These are phyloP conservation scores for Pantherophis alleghaniensis DNA, from an alignment of 2,797 vertebrate species.

Conservation along the genomic window DNA sequence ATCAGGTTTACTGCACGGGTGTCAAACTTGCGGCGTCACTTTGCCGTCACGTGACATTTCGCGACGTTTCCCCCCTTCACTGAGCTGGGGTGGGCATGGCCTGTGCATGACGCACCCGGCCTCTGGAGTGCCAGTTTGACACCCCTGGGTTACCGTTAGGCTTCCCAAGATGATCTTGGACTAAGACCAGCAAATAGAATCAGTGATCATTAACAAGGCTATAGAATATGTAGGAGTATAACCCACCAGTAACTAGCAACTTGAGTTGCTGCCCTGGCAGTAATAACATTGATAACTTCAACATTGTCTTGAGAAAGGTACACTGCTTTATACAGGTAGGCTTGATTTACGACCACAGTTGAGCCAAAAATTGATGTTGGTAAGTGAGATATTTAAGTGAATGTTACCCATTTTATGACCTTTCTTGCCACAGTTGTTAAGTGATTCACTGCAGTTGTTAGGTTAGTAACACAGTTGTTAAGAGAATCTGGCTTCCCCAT, in stretches of 20 bases:
- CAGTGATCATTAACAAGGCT: not conserved
- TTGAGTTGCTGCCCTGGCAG: not conserved
- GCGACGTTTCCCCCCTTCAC: too few relatives aligned
- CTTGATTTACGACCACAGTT: not conserved
- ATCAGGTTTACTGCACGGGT: not conserved
- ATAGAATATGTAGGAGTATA: too few relatives aligned
- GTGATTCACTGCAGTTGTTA: not conserved
- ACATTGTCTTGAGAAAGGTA: not conserved
- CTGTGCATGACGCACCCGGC: too few relatives aligned
- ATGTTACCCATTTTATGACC: not conserved
- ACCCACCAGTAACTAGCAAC: not conserved
- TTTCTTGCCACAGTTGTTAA: not conserved
- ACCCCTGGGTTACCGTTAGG: not conserved
- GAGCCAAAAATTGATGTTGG: not conserved
- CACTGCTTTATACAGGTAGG: not conserved
- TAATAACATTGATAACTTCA: not conserved
- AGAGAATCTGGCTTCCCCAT: not conserved
- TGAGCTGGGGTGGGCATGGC: too few relatives aligned
- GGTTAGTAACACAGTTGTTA: not conserved
- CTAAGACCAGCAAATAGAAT: not conserved
- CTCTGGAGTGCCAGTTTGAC: too few relatives aligned
- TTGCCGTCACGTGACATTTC: accelerated
- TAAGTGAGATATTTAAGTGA: not conserved
- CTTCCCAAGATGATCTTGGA: not conserved
- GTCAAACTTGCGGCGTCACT: too few relatives aligned